Conservation (phyloP, 2,113 vertebrate species). For the Mirza zaza region DNA sequence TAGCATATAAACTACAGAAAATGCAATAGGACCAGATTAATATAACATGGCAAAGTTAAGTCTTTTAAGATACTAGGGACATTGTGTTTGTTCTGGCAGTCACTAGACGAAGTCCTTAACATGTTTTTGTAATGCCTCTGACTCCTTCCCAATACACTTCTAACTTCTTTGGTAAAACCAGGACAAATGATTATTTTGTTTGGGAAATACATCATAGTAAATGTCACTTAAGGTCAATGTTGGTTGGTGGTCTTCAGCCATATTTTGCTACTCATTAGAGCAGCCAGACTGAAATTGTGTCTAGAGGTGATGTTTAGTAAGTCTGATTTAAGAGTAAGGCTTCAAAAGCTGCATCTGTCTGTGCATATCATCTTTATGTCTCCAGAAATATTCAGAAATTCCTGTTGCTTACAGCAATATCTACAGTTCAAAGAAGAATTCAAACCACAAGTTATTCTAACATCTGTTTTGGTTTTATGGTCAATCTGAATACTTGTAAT, state of each 20-base stretch:
- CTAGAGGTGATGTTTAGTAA: neutral
- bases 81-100: neutral
- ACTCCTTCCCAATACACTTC: neutral
- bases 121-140: neutral
- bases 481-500: constrained; percentile 54
- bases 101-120: neutral
- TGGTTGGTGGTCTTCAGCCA: constrained; percentile 28
- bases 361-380: constrained; percentile 57
- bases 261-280: constrained; percentile 49
- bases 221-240: neutral
- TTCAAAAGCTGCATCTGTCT: constrained; percentile 52
- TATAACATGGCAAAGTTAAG: neutral
- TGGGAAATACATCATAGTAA: neutral
- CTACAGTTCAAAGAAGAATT: constrained; percentile 71
- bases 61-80: neutral
- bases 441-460: constrained; percentile 38
- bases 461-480: constrained; percentile 75
- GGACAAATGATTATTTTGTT: neutral
- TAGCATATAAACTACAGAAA: neutral
- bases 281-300: constrained; percentile 13
- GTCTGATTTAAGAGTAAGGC: neutral
- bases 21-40: neutral
- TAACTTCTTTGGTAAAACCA: constrained; percentile 49
- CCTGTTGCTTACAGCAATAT: constrained; percentile 50
- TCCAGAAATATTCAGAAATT: constrained; percentile 66